Evolutionary conservation across 2,113 vertebrate species (phyloP).

Genomic region (Alethe diademata): DNA sequence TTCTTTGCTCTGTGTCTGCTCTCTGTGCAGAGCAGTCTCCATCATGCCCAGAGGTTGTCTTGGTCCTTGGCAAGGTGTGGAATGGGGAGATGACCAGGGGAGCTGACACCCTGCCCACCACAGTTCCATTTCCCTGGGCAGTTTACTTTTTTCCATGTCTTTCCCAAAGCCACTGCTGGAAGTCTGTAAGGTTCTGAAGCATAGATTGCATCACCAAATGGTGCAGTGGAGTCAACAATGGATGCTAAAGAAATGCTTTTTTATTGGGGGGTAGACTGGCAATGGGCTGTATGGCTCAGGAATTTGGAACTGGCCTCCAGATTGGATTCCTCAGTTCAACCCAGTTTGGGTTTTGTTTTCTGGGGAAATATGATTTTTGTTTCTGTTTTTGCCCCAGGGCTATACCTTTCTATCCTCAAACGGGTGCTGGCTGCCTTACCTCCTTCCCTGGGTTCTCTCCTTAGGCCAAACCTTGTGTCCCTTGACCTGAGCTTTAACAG

Average conservation of each 20-base stretch:
- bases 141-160: background rate
- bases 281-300: background rate
- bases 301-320: background rate
- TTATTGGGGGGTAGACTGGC: background rate
- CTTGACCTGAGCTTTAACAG: constrained; percentile 87
- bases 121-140: background rate
- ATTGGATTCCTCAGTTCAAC: background rate
- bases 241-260: background rate
- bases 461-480: constrained; percentile 86
- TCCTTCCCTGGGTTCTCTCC: background rate
- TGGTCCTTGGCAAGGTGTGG: background rate
- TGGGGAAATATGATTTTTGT: background rate
- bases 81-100: background rate
- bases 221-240: background rate
- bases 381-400: background rate
- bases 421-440: background rate
- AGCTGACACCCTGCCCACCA: background rate
- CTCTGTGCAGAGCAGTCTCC: background rate
- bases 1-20: background rate
- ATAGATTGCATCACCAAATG: background rate
- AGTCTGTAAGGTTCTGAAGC: background rate
- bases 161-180: background rate
- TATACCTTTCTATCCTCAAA: background rate
- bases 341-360: background rate
- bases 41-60: background rate